Percentiles rank a stretch among this genome's conserved stretches.
Conservation (phyloP, 1,140 invertebrate genomes). For the Drosophila grimshawi region DNA sequence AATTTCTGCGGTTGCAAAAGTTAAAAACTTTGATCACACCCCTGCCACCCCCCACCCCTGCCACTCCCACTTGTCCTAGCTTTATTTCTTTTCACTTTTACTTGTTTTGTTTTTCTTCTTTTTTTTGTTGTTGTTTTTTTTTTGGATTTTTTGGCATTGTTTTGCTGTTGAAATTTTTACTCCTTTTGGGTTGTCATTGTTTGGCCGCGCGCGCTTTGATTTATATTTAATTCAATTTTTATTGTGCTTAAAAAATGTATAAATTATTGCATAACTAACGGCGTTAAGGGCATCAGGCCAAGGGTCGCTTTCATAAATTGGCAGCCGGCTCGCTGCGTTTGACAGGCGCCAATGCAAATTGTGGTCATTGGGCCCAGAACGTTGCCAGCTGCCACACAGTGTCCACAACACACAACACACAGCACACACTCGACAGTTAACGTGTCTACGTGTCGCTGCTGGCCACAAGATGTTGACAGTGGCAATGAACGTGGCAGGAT, state of each 20-base stretch:
- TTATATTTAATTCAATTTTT: conserved; percentile 83
- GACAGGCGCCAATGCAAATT: conserved; percentile 78
- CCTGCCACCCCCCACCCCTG: background rate
- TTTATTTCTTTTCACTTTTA: background rate
- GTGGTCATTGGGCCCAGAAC: conserved; percentile 45
- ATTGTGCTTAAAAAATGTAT: conserved; percentile 77
- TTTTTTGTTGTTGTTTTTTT: background rate
- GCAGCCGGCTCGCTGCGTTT: conserved; percentile 70
- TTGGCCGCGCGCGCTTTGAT: conserved; percentile 53
- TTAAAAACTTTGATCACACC: conserved; percentile 64
- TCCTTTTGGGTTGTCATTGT: conserved; percentile 44
- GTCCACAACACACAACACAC: no score
- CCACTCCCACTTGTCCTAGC: no score
- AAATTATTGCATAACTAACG: conserved; percentile 70
- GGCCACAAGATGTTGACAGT: conserved; percentile 79
- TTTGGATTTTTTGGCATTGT: conserved; percentile 1
- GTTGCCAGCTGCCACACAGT: no score
- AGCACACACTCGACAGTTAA: no score
- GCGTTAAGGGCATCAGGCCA: conserved; percentile 43
- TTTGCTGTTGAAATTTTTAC: conserved; percentile 2
- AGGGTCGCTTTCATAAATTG: conserved; percentile 71
- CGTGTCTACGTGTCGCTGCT: conserved; percentile 54
- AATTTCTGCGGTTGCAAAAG: conserved; percentile 75
- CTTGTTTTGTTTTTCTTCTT: no score
- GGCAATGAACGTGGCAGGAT: conserved; percentile 71